These are phyloP conservation scores for Vireo griseus DNA, from an alignment of 2,797 vertebrate genomes.

Conservation along the genomic window DNA sequence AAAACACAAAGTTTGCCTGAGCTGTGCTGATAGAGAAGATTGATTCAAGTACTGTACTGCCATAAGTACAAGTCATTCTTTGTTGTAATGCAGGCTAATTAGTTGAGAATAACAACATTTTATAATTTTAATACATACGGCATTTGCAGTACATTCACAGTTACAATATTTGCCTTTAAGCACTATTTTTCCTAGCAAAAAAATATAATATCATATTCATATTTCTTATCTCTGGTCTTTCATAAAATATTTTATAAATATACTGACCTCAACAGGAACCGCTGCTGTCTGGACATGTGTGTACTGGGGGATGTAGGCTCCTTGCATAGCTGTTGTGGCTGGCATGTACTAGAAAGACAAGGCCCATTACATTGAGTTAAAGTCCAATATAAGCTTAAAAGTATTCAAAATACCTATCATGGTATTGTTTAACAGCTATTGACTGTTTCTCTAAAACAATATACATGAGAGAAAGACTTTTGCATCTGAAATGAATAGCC, in stretches of 20 bases:
- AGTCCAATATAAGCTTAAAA: neutral
- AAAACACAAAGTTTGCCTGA: neutral
- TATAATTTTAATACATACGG: neutral
- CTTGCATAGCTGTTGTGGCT: slow-evolving; percentile 92
- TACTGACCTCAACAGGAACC: slow-evolving; percentile 90
- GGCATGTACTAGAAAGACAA: slow-evolving; percentile 89
- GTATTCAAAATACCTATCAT: neutral
- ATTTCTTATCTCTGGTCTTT: neutral
- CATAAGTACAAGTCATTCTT: neutral
- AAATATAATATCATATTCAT: neutral
- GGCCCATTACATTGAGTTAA: neutral
- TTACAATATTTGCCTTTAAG: neutral
- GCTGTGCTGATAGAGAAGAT: neutral
- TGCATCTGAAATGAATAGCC: neutral
- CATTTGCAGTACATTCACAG: neutral
- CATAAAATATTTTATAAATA: neutral
- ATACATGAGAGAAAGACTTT: neutral
- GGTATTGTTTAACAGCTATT: neutral
- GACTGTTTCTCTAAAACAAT: neutral
- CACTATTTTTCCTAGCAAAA: neutral
- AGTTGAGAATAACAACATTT: neutral
- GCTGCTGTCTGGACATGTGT: slow-evolving; percentile 88
- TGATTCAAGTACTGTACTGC: neutral
- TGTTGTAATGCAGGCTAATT: neutral
- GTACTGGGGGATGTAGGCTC: slow-evolving; percentile 93